Conservation (phyloP, 2,888 invertebrate genomes). For the Dicycla oo region DNA sequence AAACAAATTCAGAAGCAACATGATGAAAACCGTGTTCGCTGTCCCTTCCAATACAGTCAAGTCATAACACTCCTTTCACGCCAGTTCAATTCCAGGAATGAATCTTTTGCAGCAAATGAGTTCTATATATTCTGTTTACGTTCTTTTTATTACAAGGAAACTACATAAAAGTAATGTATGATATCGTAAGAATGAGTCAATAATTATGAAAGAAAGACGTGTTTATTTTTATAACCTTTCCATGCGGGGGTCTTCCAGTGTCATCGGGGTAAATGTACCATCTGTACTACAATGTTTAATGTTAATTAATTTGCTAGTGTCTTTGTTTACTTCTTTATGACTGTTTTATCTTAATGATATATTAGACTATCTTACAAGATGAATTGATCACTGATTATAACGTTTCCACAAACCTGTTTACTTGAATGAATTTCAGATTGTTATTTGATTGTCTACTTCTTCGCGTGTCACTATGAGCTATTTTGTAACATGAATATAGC, state of each 20-base stretch:
- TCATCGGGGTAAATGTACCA: constrained; percentile 42
- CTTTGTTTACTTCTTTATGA: constrained; percentile 24
- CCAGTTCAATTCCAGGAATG: constrained; percentile 34
- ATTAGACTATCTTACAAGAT: background rate
- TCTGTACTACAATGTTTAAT: constrained; percentile 23
- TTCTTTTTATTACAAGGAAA: constrained; percentile 53
- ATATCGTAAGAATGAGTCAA: constrained; percentile 39
- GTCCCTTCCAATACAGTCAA: constrained; percentile 31
- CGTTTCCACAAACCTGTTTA: background rate
- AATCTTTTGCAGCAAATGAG: constrained; percentile 42
- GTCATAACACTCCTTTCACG: constrained; percentile 25
- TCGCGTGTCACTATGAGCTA: background rate
- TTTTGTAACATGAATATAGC: background rate
- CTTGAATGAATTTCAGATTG: no score
- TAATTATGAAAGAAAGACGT: constrained; percentile 55
- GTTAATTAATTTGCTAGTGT: constrained; percentile 33
- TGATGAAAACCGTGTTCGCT: constrained; percentile 9
- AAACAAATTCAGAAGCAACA: constrained; percentile 34
- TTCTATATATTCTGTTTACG: constrained; percentile 51
- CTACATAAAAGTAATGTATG: constrained; percentile 54
- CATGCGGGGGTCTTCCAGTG: constrained; percentile 58
- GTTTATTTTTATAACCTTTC: constrained; percentile 61
- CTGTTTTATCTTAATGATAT: background rate
- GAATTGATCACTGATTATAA: background rate
- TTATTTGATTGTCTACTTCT: background rate